These are phyloP conservation scores for Hybognathus amarus DNA, from an alignment of 2,797 vertebrate genomes.

Conservation along the genomic window DNA sequence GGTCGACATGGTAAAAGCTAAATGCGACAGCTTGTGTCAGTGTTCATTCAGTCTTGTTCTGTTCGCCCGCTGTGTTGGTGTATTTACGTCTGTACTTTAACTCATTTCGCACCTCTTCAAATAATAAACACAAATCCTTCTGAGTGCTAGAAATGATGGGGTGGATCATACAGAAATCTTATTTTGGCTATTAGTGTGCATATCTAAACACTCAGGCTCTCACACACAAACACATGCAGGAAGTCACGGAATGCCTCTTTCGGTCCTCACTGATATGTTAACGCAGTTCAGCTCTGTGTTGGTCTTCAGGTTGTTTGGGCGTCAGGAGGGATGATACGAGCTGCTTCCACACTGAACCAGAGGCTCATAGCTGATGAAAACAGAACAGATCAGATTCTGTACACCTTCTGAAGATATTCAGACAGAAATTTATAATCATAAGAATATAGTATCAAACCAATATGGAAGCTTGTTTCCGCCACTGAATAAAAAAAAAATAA, in stretches of 20 bases:
- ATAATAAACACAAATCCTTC: constrained; percentile 65
- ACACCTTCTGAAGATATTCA: neutral
- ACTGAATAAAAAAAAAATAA: no score
- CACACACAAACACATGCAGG: constrained; percentile 40
- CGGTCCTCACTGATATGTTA: constrained; percentile 27
- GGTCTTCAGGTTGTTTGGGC: constrained; percentile 29
- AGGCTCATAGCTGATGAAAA: constrained; percentile 56
- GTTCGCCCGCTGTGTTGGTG: constrained; percentile 37
- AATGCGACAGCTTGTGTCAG: constrained; percentile 9
- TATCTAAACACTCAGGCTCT: constrained; percentile 51
- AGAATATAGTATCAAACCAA: neutral
- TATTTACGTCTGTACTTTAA: neutral
- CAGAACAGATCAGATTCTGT: constrained; percentile 8
- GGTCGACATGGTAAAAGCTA: constrained; percentile 49
- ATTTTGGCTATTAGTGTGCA: constrained; percentile 47
- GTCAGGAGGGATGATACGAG: neutral
- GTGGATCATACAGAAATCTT: constrained; percentile 45
- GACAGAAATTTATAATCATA: neutral
- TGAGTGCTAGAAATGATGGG: constrained; percentile 70
- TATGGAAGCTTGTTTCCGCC: no score
- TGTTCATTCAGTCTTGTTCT: constrained; percentile 42
- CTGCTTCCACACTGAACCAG: constrained; percentile 25
- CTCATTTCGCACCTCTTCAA: constrained; percentile 34
- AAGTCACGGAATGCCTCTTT: constrained; percentile 71
- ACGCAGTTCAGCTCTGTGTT: constrained; percentile 37